Base-by-base conservation (phyloP, 2,888 invertebrate species). In the Mythimna lalbum region DNA sequence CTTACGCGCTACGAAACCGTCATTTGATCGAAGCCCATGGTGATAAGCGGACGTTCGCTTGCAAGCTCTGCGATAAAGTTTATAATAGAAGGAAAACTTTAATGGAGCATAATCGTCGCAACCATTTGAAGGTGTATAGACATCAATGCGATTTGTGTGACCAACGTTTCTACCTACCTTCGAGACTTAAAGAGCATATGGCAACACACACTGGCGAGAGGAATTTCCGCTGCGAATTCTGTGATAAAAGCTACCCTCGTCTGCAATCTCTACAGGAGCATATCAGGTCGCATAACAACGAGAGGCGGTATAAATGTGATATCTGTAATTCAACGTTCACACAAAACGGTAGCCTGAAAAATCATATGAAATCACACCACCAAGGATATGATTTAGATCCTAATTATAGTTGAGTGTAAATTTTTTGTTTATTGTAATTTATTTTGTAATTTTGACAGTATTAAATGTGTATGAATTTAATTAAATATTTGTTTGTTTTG, bases 201-300 rank as follows among this genome's bases (percentile, higher is more conserved):
- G 94, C 94, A 0, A 95, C 95, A 0, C 97, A 97, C 62, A 96
- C 96, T 0, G 95, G 96, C 0, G 96, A 96, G 31, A 93, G 96
- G 79, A 94, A 95, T 23, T 97, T 95, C 60, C 87, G 96, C 1
- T 97, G 97, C 76, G 95, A 96, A 23, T 94, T 95, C 57, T 97
- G 97, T 69, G 96, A 96, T 17, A 97, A 97, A 75, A 94, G 95
- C 9, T 97, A 97, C 73, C 97, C 97, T 0, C 92, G 97, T 17
- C 87, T 96, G 6, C 96, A 96, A 52, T 96, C 97, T 0, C 76
- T 97, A 19, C 96, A 96, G 2, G 96, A 96, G 7, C 97, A 97
- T 83, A 92, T 96, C 33, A 89, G 97, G 27, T 96, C 96, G 0
- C 97, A 97, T 69, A 92, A 85, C n/a, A 89, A 93, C 0, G 96